Evolutionary conservation across 2,888 invertebrate genomes (phyloP).

Genomic region (Athalia rosae): DNA sequence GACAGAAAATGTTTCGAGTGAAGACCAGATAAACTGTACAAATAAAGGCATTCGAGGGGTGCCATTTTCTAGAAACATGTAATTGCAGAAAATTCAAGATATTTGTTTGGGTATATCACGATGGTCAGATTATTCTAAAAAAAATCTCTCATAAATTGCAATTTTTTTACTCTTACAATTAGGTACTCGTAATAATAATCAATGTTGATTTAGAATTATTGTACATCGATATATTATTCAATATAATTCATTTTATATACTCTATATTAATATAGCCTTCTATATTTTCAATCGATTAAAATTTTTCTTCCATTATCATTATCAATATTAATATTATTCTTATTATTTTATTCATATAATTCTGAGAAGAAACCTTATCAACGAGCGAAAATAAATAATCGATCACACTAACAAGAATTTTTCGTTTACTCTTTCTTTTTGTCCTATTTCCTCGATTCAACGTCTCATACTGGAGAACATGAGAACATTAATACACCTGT

Average conservation of each 20-base stretch:
- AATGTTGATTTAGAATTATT: slow-evolving; percentile 71
- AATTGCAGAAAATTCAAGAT: neutral
- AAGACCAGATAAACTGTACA: no score
- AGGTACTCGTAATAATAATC: slow-evolving; percentile 58
- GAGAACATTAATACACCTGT: slow-evolving; percentile 2
- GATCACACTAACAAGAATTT: slow-evolving; percentile 13
- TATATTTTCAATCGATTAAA: slow-evolving; percentile 60
- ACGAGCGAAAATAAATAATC: slow-evolving; percentile 62
- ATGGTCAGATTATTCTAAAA: neutral
- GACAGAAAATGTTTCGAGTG: neutral
- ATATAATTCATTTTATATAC: slow-evolving; percentile 71
- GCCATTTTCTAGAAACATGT: neutral
- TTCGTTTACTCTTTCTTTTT: neutral
- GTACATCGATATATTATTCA: slow-evolving; percentile 73
- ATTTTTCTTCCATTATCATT: slow-evolving; percentile 53
- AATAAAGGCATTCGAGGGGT: neutral
- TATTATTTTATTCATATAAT: slow-evolving; percentile 58
- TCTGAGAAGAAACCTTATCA: slow-evolving; percentile 55
- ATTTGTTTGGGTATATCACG: neutral
- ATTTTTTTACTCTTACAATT: slow-evolving; percentile 27
- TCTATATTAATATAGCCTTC: slow-evolving; percentile 71
- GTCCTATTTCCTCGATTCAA: neutral
- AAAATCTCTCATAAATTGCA: slow-evolving; percentile 21
- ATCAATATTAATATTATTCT: slow-evolving; percentile 47
- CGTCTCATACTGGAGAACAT: slow-evolving; percentile 22